Evolutionary conservation across 2,888 invertebrate genomes (phyloP).

Genomic region (Cerastoderma edule): DNA sequence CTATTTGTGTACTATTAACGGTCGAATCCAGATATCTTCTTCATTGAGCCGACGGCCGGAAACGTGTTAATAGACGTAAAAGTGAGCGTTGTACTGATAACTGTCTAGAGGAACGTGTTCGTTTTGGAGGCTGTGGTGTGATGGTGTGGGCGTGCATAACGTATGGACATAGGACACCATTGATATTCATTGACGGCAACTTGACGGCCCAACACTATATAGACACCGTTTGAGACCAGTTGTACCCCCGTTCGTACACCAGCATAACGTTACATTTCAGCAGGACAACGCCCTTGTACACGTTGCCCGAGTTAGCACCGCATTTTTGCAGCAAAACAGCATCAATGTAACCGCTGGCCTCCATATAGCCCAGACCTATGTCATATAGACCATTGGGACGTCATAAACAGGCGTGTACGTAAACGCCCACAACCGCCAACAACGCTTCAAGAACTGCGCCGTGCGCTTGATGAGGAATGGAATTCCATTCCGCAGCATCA

Average conservation of each 20-base stretch:
- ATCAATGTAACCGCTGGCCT: neutral
- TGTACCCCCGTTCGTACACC: neutral
- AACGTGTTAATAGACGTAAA: neutral
- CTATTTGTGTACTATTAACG: slow-evolving; percentile 9
- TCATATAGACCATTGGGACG: neutral
- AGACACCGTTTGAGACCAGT: neutral
- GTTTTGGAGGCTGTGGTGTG: neutral
- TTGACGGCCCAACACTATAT: slow-evolving; percentile 4
- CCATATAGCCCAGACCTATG: neutral
- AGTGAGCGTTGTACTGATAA: neutral
- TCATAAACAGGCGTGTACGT: no score
- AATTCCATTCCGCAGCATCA: no score
- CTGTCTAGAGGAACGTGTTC: neutral
- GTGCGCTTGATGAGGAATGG: no score
- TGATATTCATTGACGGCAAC: slow-evolving; percentile 21
- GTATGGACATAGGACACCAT: neutral
- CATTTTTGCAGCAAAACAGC: neutral
- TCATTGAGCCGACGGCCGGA: neutral
- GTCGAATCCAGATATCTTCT: neutral
- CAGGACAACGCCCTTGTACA: slow-evolving; percentile 14
- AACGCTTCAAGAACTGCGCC: no score
- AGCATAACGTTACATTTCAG: slow-evolving; percentile 16
- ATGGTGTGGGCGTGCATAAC: neutral
- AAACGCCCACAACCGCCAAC: no score
- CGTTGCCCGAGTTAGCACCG: neutral